Evolutionary conservation across 2,888 invertebrate genomes (phyloP).

Genomic region (Notodonta dromedarius): DNA sequence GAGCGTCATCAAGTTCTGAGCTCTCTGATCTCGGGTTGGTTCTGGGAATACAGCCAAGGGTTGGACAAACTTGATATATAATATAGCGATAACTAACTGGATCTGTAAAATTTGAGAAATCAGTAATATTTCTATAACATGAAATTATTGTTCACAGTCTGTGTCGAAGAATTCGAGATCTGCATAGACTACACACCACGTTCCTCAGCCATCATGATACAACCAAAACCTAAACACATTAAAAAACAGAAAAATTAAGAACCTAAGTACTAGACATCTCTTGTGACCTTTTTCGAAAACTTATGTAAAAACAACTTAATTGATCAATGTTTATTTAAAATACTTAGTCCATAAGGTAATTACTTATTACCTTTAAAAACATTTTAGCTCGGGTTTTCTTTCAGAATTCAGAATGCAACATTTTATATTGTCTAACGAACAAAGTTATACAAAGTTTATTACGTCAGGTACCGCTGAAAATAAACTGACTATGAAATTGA

Average conservation of each 20-base stretch:
- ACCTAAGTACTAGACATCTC: neutral
- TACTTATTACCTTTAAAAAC: neutral
- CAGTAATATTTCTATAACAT: no score
- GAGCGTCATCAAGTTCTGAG: constrained; percentile 14
- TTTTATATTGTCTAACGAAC: neutral
- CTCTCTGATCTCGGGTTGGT: neutral
- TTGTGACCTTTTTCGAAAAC: neutral
- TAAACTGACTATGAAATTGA: constrained; percentile 35
- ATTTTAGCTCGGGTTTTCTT: neutral
- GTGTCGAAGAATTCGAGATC: no score
- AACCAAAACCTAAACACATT: no score
- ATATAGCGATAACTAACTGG: neutral
- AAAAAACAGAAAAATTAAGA: no score
- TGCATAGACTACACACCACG: no score
- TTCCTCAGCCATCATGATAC: no score
- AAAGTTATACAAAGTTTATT: neutral
- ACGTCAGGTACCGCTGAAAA: constrained; percentile 10
- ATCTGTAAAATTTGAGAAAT: neutral
- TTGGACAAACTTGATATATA: neutral
- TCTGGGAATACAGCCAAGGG: neutral
- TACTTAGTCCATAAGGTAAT: neutral
- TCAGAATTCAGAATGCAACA: neutral
- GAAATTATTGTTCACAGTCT: no score
- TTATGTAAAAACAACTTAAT: neutral
- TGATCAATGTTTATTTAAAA: neutral